Evolutionary conservation across 1,140 invertebrate species (phyloP), one percentile per base, ranked within the genome.

Genomic region (Metaphire vulgaris): DNA sequence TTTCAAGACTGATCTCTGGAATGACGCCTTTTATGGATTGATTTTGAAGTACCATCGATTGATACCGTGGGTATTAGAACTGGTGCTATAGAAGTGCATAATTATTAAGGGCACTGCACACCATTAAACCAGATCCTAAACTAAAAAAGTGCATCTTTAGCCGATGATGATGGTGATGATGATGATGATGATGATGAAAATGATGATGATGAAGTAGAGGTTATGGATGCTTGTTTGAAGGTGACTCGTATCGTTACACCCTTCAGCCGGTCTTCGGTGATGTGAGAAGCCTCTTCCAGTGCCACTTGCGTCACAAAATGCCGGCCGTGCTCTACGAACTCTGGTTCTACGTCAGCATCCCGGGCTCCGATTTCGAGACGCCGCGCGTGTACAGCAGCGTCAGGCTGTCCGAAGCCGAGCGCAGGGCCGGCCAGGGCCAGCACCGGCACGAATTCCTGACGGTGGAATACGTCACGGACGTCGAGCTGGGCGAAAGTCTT

Each of bases 321-420:
- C 82, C 82, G 15, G 33, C 29, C 1, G 67, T 80, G 1, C 79
- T 83, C 12, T 84, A 84, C 77, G 80, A 80, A 33, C 71, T 84
- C 21, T 79, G 78, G 67, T 84, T 83, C 75, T 77, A 76, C 21
- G 78, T 84, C 26, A 74, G 73, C 15, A 79, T 83, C 0, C 82
- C 81, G 0, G 33, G 71, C 31, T 75, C 81, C 16, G 76, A 79
- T 70, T 81, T 81, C 65, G 76, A 80, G 32, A 76, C 80, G 14
- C 76, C 79, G 6, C 65, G 75, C 12, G 67, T 77, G 12, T 78
- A 76, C 67, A 78, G 77, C 34, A 79, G 75, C 12, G 79, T 81
- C 6, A 67, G 69, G 41, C 21, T 56, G 41, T 12, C 6, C 21
- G 41, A 56, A 56, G 21, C 41, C 41, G 21, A 56, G 6, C 6